Evolutionary conservation across 53 echinoderm and acorn worm genomes (phyloP), one percentile per base, ranked within the genome.

Genomic region (Luidia sarsii): DNA sequence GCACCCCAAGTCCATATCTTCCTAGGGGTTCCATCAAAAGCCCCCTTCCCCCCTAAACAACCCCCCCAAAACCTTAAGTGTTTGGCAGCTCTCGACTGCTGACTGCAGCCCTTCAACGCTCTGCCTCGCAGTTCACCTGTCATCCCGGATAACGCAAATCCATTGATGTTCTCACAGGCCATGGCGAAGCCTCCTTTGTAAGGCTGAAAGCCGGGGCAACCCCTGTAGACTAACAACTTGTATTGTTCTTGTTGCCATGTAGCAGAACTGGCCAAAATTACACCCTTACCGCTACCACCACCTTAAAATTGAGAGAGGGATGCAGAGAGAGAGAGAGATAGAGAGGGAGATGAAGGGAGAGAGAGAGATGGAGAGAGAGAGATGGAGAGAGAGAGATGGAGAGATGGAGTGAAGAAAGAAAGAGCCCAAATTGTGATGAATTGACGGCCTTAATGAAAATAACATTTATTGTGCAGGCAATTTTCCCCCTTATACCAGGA

Each of bases 191-290:
- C 46, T 27, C 46, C 60, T 59, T 77, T 59, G 59, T 77, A 30
- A 46, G 32, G 16, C 13, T 45, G 46, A 77, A 77, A 46, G 61
- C 77, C 77, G 28, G 21, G 77, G 46, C n/a, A n/a, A 77, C 59
- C 62, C 45, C 60, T 77, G 77, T 60, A 59, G 59, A 77, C 62
- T 77, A 39, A 61, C 59, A 77, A 48, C n/a, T 77, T 39, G 46
- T 61, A 39, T 77, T 77, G 61, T 77, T 77, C 77, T 77, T 77
- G 77, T 77, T 60, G 59, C 77, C 31, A 77, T 46, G 77, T 77
- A 56, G 33, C 77, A 77, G 63, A 77, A 61, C 59, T 61, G 32
- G 61, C 72, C 56, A n/a, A n/a, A n/a, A n/a, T n/a, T n/a, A n/a
- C n/a, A n/a, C n/a, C n/a, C n/a, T n/a, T n/a, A n/a, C 72, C 35